Base-by-base conservation (phyloP, 2,113 vertebrate species). In the Microtus oregoni region DNA sequence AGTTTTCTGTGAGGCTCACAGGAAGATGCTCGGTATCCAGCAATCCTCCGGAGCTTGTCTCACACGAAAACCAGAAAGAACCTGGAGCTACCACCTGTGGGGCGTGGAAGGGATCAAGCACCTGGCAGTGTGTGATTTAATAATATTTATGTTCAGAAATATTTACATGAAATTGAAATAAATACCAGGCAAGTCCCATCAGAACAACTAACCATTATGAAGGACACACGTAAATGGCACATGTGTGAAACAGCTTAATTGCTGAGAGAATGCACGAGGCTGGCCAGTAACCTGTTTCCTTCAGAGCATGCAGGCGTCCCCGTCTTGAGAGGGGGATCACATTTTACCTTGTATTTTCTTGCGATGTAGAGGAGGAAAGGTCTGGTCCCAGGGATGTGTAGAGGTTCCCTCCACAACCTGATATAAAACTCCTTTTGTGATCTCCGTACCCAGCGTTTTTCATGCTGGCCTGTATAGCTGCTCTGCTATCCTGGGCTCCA, bases 1-100 rank as follows among this genome's bases (percentile, higher is more conserved):
- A 3, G 55, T 41, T 73, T 73, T 58, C n/a, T 28, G 76, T 22
- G 65, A 96, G 30, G 35, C 75, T n/a, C 76, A 63, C 50, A 11
- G 86, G 47, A 11, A 11, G 67, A 10, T 5, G 41, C 0, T 0
- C 19, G 38, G 9, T 0, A 15, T 9, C 65, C 77, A 19, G 44
- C 11, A 68, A 1, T 7, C 26, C 91, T 44, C 52, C 19, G 26
- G 0, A 44, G 90, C 44, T 86, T 0, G 52, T 89, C 90, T 94
- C 70, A 0, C 38, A 77, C 79, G 86, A 91, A 61, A 92, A 90
- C 0, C 8, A 8, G 32, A 61, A 41, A 61, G 55, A 78, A 72
- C 79, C 70, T 1, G 14, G 32, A 86, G 63, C 22, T 24, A 32
- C 35, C 87, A 75, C 63, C 92, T 79, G 83, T 11, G 78, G 70